Base-by-base conservation (phyloP, 2,113 vertebrate genomes). In the Oreochromis aureus region DNA sequence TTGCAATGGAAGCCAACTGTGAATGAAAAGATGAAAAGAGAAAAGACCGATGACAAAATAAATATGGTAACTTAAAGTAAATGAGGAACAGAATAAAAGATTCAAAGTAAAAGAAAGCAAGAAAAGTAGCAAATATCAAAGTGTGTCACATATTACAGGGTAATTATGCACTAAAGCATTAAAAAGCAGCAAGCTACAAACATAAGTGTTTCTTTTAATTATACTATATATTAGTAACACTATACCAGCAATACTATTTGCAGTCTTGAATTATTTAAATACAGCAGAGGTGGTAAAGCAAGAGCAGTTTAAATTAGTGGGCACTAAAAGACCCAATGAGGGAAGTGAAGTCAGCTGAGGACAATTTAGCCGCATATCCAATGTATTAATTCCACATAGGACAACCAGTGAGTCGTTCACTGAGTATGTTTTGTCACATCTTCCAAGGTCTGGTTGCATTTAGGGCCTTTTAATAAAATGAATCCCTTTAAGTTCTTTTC, bases 341-440 rank as follows among this genome's bases (percentile, higher is more conserved):
- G 41, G 82, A 46, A 16, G 55, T 41, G 10, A 69, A 81, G 87
- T 89, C 89, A 88, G 59, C 19, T 30, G 51, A 84, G 88, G 63
- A 91, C 55, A 66, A 19, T 71, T 89, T 41, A 83, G 27, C 41
- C 18, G 1, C 73, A 36, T 90, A 90, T 79, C 39, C 46, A 91
- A 63, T 59, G 61, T 63, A 48, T 92, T 89, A 5, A 63, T 83
- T 90, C 61, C 87, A 81, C 83, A 83, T 51, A 2, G 56, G 80
- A 66, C 82, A 87, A 80, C 24, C 55, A 39, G 27, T 8, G 24
- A 69, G 71, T 63, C 36, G 80, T 69, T 30, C 80, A 12, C 24
- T 2, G 2, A 58, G 19, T 79, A 22, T 27, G 41, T 58, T 83
- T 84, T 84, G 66, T 86, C 46, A 78, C 85, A 88, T 83, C 59